Evolutionary conservation across 2,113 vertebrate species (phyloP).

Genomic region (Bungarus multicinctus): DNA sequence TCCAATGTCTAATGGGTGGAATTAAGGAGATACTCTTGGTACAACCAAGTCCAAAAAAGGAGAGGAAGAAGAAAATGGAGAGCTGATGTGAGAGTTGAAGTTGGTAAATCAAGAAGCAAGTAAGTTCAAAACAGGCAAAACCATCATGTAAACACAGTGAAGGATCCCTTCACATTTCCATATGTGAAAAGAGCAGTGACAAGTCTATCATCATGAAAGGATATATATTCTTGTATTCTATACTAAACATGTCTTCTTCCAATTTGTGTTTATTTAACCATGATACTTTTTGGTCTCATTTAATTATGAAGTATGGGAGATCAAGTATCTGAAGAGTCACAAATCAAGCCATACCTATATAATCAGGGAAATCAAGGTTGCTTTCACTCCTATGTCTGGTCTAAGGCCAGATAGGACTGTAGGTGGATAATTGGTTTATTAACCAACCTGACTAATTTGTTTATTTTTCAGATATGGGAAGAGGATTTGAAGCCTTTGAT

Average conservation of each 20-base stretch:
- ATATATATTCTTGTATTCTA: neutral
- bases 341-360: neutral
- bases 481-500: neutral
- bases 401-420: neutral
- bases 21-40: neutral
- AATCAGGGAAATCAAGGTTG: neutral
- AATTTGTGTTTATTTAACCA: neutral
- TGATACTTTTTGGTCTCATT: neutral
- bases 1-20: neutral
- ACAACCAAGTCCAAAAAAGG: neutral
- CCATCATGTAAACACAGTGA: neutral
- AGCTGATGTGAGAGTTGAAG: neutral
- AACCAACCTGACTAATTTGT: neutral
- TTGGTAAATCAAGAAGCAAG: neutral
- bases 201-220: neutral
- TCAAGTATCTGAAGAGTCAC: neutral
- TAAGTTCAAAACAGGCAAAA: neutral
- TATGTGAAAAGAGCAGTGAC: neutral
- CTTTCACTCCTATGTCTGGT: neutral
- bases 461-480: neutral
- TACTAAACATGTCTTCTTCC: neutral
- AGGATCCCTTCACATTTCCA: neutral
- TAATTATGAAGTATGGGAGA: neutral
- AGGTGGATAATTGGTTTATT: neutral
- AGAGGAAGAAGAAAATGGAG: neutral